A percentile compares a stretch with the other conserved stretches of the same genome.
phyloP scores from a whole-genome alignment of 2,113 vertebrate genomes.

The Polypterus senegalus region DNA sequence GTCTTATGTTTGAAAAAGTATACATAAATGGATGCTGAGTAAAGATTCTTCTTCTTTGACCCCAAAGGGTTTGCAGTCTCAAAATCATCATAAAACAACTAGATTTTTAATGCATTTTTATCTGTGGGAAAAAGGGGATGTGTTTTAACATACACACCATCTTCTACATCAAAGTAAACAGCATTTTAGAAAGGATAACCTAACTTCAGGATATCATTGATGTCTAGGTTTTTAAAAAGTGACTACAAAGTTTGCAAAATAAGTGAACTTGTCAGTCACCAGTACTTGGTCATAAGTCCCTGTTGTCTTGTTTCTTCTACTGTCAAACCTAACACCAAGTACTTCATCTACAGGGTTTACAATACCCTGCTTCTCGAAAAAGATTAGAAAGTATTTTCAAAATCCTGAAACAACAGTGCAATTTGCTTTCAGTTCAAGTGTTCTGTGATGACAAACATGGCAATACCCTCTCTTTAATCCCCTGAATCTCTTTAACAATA shows the following conservation, averaged over 20 bases:
- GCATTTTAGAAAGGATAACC: conserved; percentile 2
- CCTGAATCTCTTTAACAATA: conserved; percentile 12
- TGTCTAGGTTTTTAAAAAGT: conserved; percentile 15
- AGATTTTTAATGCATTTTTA: conserved; percentile 14
- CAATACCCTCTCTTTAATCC: not conserved
- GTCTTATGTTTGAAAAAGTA: not conserved
- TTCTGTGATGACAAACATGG: not conserved
- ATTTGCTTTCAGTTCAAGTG: conserved; percentile 6
- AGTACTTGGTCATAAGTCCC: conserved; percentile 12
- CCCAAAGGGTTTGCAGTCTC: not conserved
- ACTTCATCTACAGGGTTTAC: conserved; percentile 19
- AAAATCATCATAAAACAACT: conserved; percentile 9
- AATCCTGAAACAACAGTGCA: conserved; percentile 14
- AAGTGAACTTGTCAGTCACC: conserved; percentile 12
- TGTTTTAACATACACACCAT: conserved; percentile 16
- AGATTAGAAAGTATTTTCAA: conserved; percentile 13
- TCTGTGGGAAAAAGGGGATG: conserved; percentile 18
- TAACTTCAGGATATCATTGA: not conserved
- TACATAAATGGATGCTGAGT: not conserved
- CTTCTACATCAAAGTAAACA: conserved; percentile 9
- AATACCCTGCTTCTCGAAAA: conserved; percentile 17
- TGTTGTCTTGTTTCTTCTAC: conserved; percentile 5
- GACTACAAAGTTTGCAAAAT: conserved; percentile 15
- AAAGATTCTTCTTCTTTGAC: not conserved
- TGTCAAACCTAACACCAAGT: conserved; percentile 22